A percentile compares a stretch with the other conserved stretches of the same genome.
phyloP scores from a whole-genome alignment of 2,113 vertebrate genomes.

The Stomatorhinus ivindoensis region DNA sequence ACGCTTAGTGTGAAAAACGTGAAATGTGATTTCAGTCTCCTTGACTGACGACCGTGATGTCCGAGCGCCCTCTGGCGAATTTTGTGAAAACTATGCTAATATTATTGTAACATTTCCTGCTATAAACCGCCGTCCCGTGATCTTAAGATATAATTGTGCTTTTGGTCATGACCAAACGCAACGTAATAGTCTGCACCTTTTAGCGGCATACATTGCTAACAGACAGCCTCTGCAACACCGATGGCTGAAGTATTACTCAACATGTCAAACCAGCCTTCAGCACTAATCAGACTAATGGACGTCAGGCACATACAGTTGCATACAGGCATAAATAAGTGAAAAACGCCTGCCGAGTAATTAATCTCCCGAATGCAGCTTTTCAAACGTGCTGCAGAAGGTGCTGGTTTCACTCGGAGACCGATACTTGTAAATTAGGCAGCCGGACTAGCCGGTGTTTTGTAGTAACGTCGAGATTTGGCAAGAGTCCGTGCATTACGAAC shows the following conservation, averaged over 20 bases:
- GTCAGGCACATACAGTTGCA: conserved; percentile 61
- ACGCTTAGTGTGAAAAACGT: background rate
- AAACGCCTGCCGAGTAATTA: conserved; percentile 52
- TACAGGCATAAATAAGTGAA: conserved; percentile 63
- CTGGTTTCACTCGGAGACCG: background rate
- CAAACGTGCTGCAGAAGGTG: conserved; percentile 56
- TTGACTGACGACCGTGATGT: conserved; percentile 8
- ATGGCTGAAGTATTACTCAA: background rate
- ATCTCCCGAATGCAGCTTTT: conserved; percentile 62
- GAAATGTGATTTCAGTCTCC: background rate
- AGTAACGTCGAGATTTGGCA: background rate
- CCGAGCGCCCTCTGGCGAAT: conserved; percentile 33
- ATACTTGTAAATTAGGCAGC: background rate
- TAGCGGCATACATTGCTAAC: conserved; percentile 10
- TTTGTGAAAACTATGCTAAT: background rate
- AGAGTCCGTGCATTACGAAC: background rate
- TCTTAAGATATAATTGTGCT: background rate
- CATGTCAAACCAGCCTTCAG: conserved; percentile 60
- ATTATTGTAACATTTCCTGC: background rate
- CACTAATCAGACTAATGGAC: conserved; percentile 72
- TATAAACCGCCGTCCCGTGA: background rate
- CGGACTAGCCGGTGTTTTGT: background rate
- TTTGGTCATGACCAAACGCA: background rate
- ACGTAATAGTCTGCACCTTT: conserved; percentile 5
- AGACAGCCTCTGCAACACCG: conserved; percentile 17